Evolutionary conservation across 53 echinoderm and acorn worm genomes (phyloP).

Genomic region (Pentamera pediparva): DNA sequence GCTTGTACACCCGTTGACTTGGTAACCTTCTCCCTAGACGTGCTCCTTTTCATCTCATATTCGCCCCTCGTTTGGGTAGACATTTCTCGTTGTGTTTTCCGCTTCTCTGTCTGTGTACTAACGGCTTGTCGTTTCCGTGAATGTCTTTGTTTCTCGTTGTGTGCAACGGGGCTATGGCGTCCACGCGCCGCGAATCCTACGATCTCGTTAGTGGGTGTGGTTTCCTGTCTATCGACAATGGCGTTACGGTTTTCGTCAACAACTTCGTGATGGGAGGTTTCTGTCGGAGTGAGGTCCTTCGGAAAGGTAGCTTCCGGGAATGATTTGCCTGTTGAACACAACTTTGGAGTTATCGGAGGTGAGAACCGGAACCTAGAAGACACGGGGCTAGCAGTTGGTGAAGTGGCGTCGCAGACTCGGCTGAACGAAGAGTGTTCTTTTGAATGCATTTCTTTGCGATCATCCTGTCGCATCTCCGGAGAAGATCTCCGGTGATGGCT

Average conservation of each 20-base stretch:
- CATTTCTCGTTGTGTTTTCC: slow-evolving; percentile 4
- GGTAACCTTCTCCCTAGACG: neutral
- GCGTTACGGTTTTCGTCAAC: slow-evolving; percentile 46
- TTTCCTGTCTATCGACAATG: slow-evolving; percentile 32
- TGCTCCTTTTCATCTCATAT: neutral
- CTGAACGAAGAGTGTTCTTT: slow-evolving; percentile 6
- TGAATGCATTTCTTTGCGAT: neutral
- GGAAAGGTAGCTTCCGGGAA: slow-evolving; percentile 58
- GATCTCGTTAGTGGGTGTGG: slow-evolving; percentile 6
- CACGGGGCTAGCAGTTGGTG: slow-evolving; percentile 70
- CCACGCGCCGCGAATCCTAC: neutral
- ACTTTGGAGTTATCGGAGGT: slow-evolving; percentile 76
- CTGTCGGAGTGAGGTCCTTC: slow-evolving; percentile 38
- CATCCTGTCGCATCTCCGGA: slow-evolving; percentile 27
- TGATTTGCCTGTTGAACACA: slow-evolving; percentile 47
- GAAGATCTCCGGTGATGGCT: neutral
- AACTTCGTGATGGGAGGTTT: slow-evolving; percentile 13
- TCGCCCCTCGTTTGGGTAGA: slow-evolving; percentile 18
- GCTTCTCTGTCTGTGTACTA: slow-evolving; percentile 19
- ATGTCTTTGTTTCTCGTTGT: slow-evolving; percentile 1
- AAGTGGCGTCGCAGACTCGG: slow-evolving; percentile 37
- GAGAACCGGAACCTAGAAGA: slow-evolving; percentile 63
- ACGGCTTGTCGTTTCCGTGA: slow-evolving; percentile 4
- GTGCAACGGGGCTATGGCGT: neutral
- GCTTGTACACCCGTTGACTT: slow-evolving; percentile 27